phyloP scores from a whole-genome alignment of 2,888 invertebrate genomes.

The Scotopteryx bipunctaria region DNA sequence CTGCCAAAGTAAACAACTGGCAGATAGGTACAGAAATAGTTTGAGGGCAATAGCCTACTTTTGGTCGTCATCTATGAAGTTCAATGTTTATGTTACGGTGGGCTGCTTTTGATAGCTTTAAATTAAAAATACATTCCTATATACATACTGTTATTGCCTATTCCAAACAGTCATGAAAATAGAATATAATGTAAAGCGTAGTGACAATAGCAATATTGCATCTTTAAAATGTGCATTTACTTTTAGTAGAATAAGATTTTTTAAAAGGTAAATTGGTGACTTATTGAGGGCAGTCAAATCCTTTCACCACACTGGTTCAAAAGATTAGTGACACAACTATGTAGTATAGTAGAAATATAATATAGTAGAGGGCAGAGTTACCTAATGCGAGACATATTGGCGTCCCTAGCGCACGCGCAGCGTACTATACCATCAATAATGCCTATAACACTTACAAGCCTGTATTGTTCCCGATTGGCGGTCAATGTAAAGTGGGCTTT shows the following conservation, averaged over 20 bases:
- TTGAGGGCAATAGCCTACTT: conserved; percentile 59
- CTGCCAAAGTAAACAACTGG: conserved; percentile 56
- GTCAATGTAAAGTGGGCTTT: neutral
- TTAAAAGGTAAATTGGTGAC: too few relatives aligned
- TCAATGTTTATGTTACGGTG: conserved; percentile 41
- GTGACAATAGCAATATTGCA: too few relatives aligned
- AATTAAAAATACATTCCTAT: neutral
- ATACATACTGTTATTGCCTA: neutral
- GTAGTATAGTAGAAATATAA: too few relatives aligned
- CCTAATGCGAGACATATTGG: conserved; percentile 8
- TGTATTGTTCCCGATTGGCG: neutral
- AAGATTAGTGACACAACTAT: too few relatives aligned
- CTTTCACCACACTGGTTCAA: too few relatives aligned
- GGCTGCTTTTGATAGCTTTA: conserved; percentile 18
- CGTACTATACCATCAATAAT: too few relatives aligned
- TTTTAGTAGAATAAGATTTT: too few relatives aligned
- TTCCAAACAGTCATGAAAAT: neutral
- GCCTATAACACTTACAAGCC: too few relatives aligned
- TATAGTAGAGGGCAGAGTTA: too few relatives aligned
- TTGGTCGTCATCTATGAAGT: conserved; percentile 45
- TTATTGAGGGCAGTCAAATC: too few relatives aligned
- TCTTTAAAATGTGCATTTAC: too few relatives aligned
- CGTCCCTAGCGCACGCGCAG: conserved; percentile 10
- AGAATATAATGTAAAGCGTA: too few relatives aligned
- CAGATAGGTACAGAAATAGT: conserved; percentile 53